These are phyloP conservation scores for Aegotheles bennettii DNA, from an alignment of 2,113 vertebrate genomes.

Conservation along the genomic window DNA sequence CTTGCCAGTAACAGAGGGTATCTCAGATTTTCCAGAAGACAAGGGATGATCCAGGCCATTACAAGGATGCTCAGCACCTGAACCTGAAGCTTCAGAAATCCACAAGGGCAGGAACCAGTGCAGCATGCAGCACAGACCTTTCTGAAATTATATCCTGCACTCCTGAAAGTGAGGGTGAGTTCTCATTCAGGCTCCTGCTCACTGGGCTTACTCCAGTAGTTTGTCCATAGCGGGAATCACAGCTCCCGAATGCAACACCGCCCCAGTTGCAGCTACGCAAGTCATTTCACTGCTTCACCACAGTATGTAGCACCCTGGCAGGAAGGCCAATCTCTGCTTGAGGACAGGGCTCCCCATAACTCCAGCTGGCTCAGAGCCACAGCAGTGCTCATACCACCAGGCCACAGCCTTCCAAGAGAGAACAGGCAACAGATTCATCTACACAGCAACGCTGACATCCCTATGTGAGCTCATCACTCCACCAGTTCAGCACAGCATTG, in stretches of 20 bases:
- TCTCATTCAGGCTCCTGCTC: background rate
- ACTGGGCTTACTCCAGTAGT: background rate
- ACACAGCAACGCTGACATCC: background rate
- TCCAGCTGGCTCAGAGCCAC: background rate
- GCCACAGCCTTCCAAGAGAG: background rate
- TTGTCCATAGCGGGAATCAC: background rate
- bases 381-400: background rate
- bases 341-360: background rate
- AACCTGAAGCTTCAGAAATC: background rate
- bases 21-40: background rate
- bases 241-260: background rate
- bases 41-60: background rate
- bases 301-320: background rate
- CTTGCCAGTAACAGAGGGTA: background rate
- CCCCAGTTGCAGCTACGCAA: background rate
- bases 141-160: background rate
- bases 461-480: background rate
- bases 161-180: rapidly evolving
- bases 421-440: background rate
- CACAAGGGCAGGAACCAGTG: background rate
- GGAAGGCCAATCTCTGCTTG: background rate
- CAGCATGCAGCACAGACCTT: background rate
- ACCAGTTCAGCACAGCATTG: background rate
- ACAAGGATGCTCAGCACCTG: background rate
- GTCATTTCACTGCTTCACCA: background rate